Percentiles rank a stretch among this genome's conserved stretches.
These are phyloP conservation scores for Lypha dubia DNA, from an alignment of 2,888 invertebrate genomes.

Conservation along the genomic window DNA sequence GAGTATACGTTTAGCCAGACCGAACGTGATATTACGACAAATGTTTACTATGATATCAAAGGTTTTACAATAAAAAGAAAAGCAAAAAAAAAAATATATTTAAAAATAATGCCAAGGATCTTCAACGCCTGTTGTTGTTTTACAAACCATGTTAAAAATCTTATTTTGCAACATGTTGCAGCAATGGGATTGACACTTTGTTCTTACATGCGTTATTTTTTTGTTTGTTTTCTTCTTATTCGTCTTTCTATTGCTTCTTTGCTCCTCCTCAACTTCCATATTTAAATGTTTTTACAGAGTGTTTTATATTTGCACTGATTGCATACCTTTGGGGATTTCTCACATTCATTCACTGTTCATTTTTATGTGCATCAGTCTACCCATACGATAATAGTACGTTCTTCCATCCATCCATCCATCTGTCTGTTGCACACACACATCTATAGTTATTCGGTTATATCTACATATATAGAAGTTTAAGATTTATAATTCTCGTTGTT, in stretches of 20 bases:
- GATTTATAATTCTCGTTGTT: conserved; percentile 43
- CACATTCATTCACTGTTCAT: conserved; percentile 66
- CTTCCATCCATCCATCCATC: conserved; percentile 24
- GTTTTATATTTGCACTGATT: conserved; percentile 61
- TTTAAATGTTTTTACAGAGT: conserved; percentile 59
- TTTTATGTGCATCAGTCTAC: conserved; percentile 21
- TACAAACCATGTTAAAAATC: conserved; percentile 59
- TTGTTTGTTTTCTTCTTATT: conserved; percentile 28
- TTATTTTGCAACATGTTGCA: conserved; percentile 70
- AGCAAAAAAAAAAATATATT: background rate
- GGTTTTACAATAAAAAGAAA: conserved; percentile 33
- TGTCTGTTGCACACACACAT: conserved; percentile 50
- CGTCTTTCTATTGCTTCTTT: background rate
- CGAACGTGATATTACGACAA: conserved; percentile 65
- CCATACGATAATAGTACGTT: conserved; percentile 4
- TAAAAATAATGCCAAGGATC: conserved; percentile 25
- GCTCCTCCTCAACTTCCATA: conserved; percentile 13
- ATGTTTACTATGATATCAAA: conserved; percentile 63
- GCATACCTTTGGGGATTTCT: conserved; percentile 72
- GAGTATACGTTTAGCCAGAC: conserved; percentile 33
- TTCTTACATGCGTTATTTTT: conserved; percentile 63
- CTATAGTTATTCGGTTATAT: conserved; percentile 23
- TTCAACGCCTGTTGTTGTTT: conserved; percentile 62
- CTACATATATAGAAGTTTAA: conserved; percentile 23
- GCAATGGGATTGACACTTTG: conserved; percentile 73